Evolutionary conservation across 2,888 invertebrate genomes (phyloP).

Genomic region (Labia minor): DNA sequence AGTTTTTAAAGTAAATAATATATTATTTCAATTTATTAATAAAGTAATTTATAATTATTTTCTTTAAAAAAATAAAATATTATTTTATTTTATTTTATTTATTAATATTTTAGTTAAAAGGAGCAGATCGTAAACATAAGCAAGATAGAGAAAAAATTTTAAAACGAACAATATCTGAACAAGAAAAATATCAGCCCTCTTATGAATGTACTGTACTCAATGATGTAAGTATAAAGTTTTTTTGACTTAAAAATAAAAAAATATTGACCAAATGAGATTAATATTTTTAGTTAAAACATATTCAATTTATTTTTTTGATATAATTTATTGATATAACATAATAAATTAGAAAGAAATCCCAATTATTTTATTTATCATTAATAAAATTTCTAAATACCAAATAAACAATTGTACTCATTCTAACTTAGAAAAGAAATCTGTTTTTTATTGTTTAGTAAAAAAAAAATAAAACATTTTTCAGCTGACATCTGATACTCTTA

Average conservation of each 20-base stretch:
- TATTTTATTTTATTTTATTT: conserved; percentile 17
- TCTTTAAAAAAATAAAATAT: background rate
- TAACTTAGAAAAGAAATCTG: no score
- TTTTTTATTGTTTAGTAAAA: no score
- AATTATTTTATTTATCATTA: no score
- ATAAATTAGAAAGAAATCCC: no score
- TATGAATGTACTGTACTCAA: conserved; percentile 90
- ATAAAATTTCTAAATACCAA: no score
- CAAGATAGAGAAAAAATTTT: conserved; percentile 91
- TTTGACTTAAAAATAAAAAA: no score
- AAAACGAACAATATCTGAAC: conserved; percentile 67
- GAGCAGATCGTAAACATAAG: conserved; percentile 93
- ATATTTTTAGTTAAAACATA: background rate
- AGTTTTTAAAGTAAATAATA: conserved; percentile 48
- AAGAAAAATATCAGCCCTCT: conserved; percentile 89
- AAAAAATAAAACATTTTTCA: no score
- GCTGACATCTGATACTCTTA: background rate
- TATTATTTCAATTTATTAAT: no score
- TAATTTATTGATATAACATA: no score
- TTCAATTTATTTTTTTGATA: background rate
- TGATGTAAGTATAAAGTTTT: conserved; percentile 64
- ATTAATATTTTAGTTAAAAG: conserved; percentile 70
- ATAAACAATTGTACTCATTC: no score
- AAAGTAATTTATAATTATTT: no score
- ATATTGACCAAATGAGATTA: no score